These are phyloP conservation scores for Thecophora atra DNA, from an alignment of 2,888 invertebrate genomes.

Conservation along the genomic window DNA sequence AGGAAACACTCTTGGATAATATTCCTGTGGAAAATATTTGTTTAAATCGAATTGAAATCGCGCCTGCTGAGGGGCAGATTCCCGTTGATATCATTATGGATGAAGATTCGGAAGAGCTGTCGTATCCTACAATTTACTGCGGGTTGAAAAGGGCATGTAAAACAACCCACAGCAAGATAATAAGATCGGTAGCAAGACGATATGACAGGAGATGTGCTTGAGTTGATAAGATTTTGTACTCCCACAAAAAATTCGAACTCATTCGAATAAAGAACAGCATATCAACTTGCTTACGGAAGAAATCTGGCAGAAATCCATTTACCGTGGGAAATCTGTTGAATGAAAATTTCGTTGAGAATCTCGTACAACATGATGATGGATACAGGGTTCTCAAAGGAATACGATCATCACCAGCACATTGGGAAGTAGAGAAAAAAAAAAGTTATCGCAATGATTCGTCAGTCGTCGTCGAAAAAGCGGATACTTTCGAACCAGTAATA, in stretches of 20 bases:
- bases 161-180: not conserved
- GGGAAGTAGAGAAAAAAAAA: constrained; percentile 40
- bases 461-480: constrained; percentile 11
- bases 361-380: constrained; percentile 39
- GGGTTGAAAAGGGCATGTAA: not conserved
- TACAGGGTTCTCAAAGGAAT: constrained; percentile 35
- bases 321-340: constrained; percentile 33
- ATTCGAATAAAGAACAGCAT: constrained; percentile 34
- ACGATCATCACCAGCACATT: constrained; percentile 30
- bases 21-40: constrained; percentile 36
- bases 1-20: constrained; percentile 42
- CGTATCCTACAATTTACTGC: not conserved
- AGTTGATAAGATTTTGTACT: not conserved
- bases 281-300: constrained; percentile 37
- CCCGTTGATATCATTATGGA: not conserved
- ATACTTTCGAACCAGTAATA: constrained; percentile 21
- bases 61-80: constrained; percentile 39
- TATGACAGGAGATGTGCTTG: not conserved
- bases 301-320: constrained; percentile 5
- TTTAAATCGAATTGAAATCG: constrained; percentile 32
- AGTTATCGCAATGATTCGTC: constrained; percentile 29
- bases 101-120: too few relatives aligned
- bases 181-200: not conserved
- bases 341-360: constrained; percentile 30
- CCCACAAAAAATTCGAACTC: constrained; percentile 39